Evolutionary conservation across 2,797 vertebrate species (phyloP).

Genomic region (Micropoecilia bifurca): DNA sequence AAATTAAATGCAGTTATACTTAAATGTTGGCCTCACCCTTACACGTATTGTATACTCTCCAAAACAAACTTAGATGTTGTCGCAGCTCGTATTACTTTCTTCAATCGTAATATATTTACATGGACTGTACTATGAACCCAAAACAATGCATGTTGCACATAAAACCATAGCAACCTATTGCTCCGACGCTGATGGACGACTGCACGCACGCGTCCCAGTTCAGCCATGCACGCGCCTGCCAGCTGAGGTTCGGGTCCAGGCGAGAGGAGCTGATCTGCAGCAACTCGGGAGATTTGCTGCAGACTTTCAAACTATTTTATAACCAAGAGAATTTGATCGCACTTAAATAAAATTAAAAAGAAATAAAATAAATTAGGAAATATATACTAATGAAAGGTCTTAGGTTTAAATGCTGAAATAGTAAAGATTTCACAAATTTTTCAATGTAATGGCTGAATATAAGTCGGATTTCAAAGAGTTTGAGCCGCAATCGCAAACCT

Average conservation of each 20-base stretch:
- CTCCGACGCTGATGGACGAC: background rate
- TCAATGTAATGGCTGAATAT: background rate
- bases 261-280: conserved; percentile 14
- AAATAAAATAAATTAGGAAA: background rate
- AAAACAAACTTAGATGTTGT: background rate
- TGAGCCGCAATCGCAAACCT: background rate
- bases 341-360: background rate
- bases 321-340: background rate
- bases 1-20: background rate
- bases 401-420: background rate
- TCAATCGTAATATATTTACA: background rate
- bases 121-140: background rate
- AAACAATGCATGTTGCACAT: background rate
- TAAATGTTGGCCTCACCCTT: background rate
- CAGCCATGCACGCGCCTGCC: conserved; percentile 64
- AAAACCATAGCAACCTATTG: background rate
- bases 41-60: background rate
- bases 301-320: background rate
- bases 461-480: background rate
- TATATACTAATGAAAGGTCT: background rate
- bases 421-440: background rate
- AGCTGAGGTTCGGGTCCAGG: conserved; percentile 41
- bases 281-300: background rate
- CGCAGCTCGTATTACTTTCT: background rate
- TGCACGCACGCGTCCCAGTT: conserved; percentile 54